phyloP scores from a whole-genome alignment of 2,113 vertebrate species.

The Lycocorax pyrrhopterus region DNA sequence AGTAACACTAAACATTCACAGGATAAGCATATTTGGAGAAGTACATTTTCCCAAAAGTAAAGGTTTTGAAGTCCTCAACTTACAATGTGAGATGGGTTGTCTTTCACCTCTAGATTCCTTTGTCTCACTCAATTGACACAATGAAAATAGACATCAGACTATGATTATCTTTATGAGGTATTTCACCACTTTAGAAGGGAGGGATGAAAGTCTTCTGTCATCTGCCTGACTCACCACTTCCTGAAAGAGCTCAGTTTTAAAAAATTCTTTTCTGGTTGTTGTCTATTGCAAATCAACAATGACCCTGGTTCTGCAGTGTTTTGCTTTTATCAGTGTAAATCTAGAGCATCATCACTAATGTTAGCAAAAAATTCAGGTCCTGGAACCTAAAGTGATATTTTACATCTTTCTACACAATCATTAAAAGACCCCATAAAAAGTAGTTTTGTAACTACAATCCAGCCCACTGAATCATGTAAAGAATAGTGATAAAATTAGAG shows the following conservation, averaged over 20 bases:
- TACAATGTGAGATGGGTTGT: background rate
- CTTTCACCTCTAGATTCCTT: background rate
- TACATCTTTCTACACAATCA: background rate
- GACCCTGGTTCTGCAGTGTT: background rate
- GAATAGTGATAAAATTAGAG: slow-evolving; percentile 42
- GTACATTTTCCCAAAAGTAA: background rate
- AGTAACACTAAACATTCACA: background rate
- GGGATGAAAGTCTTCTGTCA: background rate
- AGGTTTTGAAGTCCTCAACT: background rate
- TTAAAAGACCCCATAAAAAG: background rate
- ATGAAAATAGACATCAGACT: background rate
- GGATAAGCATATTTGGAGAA: background rate
- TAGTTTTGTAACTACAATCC: slow-evolving; percentile 13
- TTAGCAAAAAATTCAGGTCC: background rate
- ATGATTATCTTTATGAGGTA: background rate
- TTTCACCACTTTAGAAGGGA: background rate
- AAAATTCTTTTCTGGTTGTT: background rate
- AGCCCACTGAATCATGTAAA: slow-evolving; percentile 29
- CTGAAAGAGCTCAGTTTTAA: background rate
- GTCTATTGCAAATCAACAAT: background rate
- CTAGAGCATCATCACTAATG: background rate
- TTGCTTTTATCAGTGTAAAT: background rate
- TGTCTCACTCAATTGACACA: background rate
- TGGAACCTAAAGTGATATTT: background rate
- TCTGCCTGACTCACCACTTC: background rate